Percentiles rank a stretch among this genome's conserved stretches.
Evolutionary conservation across 1,140 invertebrate genomes (phyloP).

Genomic region (Solen grandis): DNA sequence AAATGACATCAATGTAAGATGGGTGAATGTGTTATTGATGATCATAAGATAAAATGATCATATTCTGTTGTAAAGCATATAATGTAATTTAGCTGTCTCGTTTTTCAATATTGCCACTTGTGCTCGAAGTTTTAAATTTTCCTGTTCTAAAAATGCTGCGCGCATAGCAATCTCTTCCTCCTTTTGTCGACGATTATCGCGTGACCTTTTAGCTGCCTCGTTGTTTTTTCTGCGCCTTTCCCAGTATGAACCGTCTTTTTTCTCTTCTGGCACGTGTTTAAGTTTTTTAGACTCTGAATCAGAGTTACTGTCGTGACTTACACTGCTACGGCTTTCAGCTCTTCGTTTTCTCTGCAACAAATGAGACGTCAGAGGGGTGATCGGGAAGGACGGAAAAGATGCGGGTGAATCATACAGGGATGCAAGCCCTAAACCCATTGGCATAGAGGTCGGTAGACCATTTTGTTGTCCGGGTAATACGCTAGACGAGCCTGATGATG

Average conservation of each 20-base stretch:
- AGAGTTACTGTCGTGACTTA: constrained; percentile 44
- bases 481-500: constrained; percentile 46
- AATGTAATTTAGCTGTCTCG: constrained; percentile 82
- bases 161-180: constrained; percentile 96
- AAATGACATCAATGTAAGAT: too few relatives aligned
- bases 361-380: constrained; percentile 74
- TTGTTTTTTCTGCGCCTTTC: constrained; percentile 96
- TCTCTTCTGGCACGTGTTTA: constrained; percentile 75
- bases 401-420: constrained; percentile 64
- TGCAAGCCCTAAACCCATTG: constrained; percentile 45
- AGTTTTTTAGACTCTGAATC: constrained; percentile 59
- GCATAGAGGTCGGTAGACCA: constrained; percentile 41
- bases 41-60: too few relatives aligned
- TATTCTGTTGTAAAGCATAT: constrained; percentile 77
- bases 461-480: constrained; percentile 41
- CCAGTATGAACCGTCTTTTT: constrained; percentile 91
- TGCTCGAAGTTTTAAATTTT: constrained; percentile 86
- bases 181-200: constrained; percentile 93
- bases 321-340: constrained; percentile 51
- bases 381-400: constrained; percentile 64
- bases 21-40: too few relatives aligned
- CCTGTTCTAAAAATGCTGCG: constrained; percentile 91
- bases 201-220: constrained; percentile 95
- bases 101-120: constrained; percentile 85
- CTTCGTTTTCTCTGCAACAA: constrained; percentile 73